Evolutionary conservation across 2,888 invertebrate genomes (phyloP), one percentile per base, ranked within the genome.

Genomic region (Alloscopus bannaensis): DNA sequence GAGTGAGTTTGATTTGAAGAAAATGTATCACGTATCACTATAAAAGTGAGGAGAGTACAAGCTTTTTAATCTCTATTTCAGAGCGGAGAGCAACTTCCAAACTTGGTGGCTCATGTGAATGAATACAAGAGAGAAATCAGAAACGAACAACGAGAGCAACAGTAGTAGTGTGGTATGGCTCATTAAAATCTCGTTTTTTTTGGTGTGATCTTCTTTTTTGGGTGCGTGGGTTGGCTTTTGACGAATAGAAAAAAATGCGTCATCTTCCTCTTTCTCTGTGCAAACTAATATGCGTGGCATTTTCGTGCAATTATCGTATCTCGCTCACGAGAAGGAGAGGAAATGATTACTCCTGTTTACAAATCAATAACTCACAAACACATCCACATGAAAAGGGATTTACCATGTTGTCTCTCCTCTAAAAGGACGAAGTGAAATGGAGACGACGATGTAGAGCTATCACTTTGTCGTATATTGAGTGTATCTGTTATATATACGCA

Each of bases 291-390:
- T 42, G 29, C 29, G 45, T 45, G n/a, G 45, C 45, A 45, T 28
- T 29, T 28, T 55, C 18, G 13, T 57, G 57, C 57, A 57, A 57
- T 57, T 57, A 57, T 57, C 57, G 57, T 57, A n/a, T n/a, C n/a
- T n/a, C n/a, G n/a, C n/a, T n/a, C n/a, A n/a, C n/a, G n/a, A n/a
- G n/a, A n/a, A n/a, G n/a, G n/a, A 8, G 62, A 77, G 77, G 77
- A 70, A 77, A 69, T 70, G 77, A 77, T 76, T 76, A 76, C 77
- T 77, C 69, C 77, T 70, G 77, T 77, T 77, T 77, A 77, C 77
- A 77, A 77, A 77, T 77, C 77, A 77, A 77, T 77, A 77, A 77
- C 64, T 77, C 69, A 77, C 77, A 22, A 52, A 3, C 4, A 52
- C 3, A 22, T 22, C 20, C 6, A 8, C 40, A 22, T 42, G 36